Percentiles rank a stretch among this genome's conserved stretches.
phyloP scores from a whole-genome alignment of 2,113 vertebrate species.

The Sylvietta virens region DNA sequence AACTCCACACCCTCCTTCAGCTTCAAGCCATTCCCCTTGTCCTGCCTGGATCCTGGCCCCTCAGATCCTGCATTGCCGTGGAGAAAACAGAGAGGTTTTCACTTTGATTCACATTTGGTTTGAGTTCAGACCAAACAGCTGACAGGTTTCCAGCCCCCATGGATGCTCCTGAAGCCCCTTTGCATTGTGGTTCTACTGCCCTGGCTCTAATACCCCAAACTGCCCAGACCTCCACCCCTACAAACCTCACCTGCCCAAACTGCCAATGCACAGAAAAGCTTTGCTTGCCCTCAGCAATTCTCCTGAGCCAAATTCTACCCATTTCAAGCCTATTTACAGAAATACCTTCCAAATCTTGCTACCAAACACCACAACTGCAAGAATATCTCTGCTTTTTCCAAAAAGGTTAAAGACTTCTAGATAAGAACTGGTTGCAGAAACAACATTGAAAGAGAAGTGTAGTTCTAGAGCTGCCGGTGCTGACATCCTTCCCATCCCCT shows the following conservation, averaged over 20 bases:
- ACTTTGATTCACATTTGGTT: rapidly evolving
- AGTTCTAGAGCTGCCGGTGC: background rate
- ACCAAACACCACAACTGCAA: background rate
- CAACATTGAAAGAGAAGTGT: background rate
- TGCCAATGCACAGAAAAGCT: background rate
- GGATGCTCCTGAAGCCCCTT: background rate
- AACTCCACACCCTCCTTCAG: background rate
- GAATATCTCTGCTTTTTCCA: background rate
- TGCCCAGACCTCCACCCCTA: background rate
- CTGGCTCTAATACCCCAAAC: background rate
- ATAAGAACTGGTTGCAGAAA: background rate
- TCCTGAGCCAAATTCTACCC: background rate
- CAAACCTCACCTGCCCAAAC: background rate
- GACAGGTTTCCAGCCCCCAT: background rate
- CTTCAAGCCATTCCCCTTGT: background rate
- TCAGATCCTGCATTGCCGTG: background rate
- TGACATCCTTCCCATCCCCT: background rate
- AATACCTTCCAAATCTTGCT: background rate
- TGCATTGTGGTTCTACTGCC: background rate
- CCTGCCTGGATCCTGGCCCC: background rate
- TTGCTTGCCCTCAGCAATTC: background rate
- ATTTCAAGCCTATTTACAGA: background rate
- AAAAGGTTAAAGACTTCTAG: background rate
- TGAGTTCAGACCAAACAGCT: background rate
- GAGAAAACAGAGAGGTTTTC: background rate